Evolutionary conservation across 2,888 invertebrate genomes (phyloP).

Genomic region (Bembecia ichneumoniformis): DNA sequence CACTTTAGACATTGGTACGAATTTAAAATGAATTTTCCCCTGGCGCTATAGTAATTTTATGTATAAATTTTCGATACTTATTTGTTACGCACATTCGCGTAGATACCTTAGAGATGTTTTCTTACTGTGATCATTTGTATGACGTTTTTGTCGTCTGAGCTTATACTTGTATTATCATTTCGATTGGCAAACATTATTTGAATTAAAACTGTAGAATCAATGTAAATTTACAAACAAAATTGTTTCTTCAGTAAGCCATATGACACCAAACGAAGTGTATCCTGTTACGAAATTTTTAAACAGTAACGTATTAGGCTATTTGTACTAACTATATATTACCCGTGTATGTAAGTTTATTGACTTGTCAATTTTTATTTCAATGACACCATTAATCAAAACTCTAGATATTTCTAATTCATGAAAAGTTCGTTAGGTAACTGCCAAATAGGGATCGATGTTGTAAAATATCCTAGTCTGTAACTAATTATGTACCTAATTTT

Average conservation of each 20-base stretch:
- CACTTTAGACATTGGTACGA: constrained; percentile 4
- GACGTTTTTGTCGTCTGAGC: constrained; percentile 32
- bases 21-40: constrained; percentile 3
- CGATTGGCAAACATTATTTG: constrained; percentile 8
- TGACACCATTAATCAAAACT: constrained; percentile 25
- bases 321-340: not conserved
- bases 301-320: constrained; percentile 2
- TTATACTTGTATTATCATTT: constrained; percentile 16
- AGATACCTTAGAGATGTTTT: constrained; percentile 53
- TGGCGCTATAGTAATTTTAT: constrained; percentile 20
- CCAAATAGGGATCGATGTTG: constrained; percentile 66
- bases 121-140: constrained; percentile 65
- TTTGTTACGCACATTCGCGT: constrained; percentile 63
- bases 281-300: constrained; percentile 12
- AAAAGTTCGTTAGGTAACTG: constrained; percentile 60
- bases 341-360: constrained; percentile 8
- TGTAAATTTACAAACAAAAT: constrained; percentile 1
- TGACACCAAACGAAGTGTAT: constrained; percentile 15
- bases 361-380: constrained; percentile 53
- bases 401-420: constrained; percentile 27
- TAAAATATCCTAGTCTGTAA: constrained; percentile 57
- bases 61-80: constrained; percentile 43
- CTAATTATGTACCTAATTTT: constrained; percentile 29
- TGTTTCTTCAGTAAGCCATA: constrained; percentile 2
- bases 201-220: not conserved